phyloP scores from a whole-genome alignment of 1,140 invertebrate genomes.

The Atopsyche davidsoni region DNA sequence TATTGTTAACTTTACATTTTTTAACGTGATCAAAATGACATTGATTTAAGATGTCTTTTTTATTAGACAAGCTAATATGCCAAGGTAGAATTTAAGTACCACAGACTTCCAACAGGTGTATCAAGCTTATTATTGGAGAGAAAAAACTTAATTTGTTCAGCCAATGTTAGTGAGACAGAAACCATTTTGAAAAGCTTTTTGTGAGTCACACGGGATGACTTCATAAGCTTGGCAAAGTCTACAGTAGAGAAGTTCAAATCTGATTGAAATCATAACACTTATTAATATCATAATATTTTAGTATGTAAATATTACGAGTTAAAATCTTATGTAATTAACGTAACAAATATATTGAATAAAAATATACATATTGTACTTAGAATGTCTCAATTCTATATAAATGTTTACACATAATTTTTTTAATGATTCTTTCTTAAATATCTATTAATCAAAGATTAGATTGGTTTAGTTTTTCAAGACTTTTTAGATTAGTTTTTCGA shows the following conservation, averaged over 20 bases:
- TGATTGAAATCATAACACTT: no score
- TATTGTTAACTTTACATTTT: no score
- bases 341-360: neutral
- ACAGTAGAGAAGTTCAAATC: neutral
- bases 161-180: no score
- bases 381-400: neutral
- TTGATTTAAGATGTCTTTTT: no score
- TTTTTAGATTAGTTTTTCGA: neutral
- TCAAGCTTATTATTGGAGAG: no score
- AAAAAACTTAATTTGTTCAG: no score
- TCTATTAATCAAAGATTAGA: neutral
- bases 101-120: no score
- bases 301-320: neutral
- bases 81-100: no score
- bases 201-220: constrained; percentile 8
- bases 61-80: no score
- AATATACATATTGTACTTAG: neutral
- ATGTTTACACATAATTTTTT: neutral
- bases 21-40: no score
- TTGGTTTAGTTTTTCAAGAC: constrained; percentile 1
- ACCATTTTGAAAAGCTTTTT: no score
- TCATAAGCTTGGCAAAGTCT: constrained; percentile 1
- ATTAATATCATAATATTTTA: no score
- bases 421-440: neutral
- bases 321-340: neutral